phyloP scores from a whole-genome alignment of 64 coral and sea anemone genomes.

The Stichodactyla helianthus region DNA sequence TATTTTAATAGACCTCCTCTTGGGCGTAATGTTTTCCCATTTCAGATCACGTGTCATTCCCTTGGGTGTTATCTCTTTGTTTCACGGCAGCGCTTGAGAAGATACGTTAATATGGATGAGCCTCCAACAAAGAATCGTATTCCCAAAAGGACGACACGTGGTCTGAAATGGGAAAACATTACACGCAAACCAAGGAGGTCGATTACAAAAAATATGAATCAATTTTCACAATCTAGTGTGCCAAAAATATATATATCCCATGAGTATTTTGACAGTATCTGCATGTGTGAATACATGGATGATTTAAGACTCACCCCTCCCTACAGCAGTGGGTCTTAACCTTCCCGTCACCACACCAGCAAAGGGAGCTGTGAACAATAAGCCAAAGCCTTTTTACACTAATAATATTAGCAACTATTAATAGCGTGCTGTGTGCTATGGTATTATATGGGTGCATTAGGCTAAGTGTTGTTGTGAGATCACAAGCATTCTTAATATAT shows the following conservation, averaged over 20 bases:
- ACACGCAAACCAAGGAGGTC: too few species aligned
- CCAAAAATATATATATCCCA: background rate
- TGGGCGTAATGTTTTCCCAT: too few species aligned
- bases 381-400: conserved; percentile 3
- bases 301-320: conserved; percentile 32
- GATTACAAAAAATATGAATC: too few species aligned
- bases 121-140: too few species aligned
- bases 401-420: conserved; percentile 4
- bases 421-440: background rate
- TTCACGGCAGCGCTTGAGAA: too few species aligned
- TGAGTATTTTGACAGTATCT: background rate
- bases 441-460: background rate
- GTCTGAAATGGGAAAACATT: too few species aligned
- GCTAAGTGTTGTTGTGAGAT: background rate
- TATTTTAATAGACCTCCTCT: too few species aligned
- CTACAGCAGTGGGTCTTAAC: conserved; percentile 31
- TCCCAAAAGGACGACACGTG: too few species aligned
- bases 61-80: too few species aligned
- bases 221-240: background rate
- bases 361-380: conserved; percentile 30
- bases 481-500: background rate
- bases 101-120: too few species aligned
- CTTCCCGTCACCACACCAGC: conserved; percentile 39
- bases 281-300: background rate
- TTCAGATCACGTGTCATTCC: too few species aligned